Base-by-base conservation (phyloP, 2,888 invertebrate genomes). In the Pyrochroa serraticornis region DNA sequence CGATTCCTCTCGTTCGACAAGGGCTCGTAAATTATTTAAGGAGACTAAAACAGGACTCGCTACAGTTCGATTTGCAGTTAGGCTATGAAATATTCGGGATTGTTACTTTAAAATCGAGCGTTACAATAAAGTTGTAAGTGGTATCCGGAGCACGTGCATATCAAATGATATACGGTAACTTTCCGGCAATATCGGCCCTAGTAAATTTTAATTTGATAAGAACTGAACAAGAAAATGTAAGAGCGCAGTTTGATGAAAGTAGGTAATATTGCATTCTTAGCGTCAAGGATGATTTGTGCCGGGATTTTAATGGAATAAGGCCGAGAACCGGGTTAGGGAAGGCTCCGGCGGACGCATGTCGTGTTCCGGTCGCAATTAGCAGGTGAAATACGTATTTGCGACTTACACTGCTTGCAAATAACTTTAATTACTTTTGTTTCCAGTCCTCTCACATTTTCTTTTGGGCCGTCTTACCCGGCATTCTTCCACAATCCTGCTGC, bases 201-300 rank as follows among this genome's bases (percentile, higher is more conserved):
- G 68, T 74, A 75, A 75, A 76, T 75, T 74, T 74, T 74, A 74
- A 76, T 75, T 74, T 75, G 71, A 74, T 74, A 72, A 72, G 72
- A 71, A 71, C 69, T 69, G 71, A 68, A 68, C 67, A 67, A 66
- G 71, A 67, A 68, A 69, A 63, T 68, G 65, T 62, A 64, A 63
- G 56, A 55, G 49, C 48, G 39, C 63, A 66, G 66, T 71, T 73
- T 72, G 75, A 74, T 75, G 74, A 73, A 72, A 71, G 70, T 51
- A 68, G 71, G 71, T 74, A 75, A 77, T 76, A 77, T 76, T 74
- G 71, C 77, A 76, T 77, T 76, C 76, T 75, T 74, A 69, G 68
- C 71, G 75, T 76, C 75, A 71, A 69, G 74, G 74, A 75, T 75
- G 75, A 77, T 76, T 76, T 77, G 74, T 74, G 74, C 69, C 32